These are phyloP conservation scores for Bolinopsis microptera DNA, from an alignment of 37 sponge, comb jelly and placozoan genomes.

Conservation along the genomic window DNA sequence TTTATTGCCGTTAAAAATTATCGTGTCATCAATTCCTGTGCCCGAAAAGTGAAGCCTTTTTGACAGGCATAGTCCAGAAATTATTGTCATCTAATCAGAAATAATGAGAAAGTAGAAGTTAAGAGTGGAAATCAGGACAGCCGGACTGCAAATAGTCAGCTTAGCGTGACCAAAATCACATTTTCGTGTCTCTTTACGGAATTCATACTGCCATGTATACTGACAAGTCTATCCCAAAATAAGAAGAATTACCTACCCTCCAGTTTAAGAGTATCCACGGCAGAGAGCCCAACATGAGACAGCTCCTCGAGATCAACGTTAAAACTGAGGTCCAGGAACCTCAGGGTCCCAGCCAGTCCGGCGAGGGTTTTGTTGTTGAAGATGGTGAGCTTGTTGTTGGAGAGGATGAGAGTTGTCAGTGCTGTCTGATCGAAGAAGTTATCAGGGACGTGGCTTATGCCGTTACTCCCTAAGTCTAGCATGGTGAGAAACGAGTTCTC, in stretches of 20 bases:
- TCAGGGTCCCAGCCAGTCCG: background rate
- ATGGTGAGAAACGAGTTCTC: background rate
- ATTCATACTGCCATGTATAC: too few species aligned
- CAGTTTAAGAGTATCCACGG: background rate
- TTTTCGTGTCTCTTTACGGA: too few species aligned
- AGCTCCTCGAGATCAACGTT: background rate
- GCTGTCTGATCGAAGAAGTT: background rate
- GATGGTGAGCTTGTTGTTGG: background rate
- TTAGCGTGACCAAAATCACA: too few species aligned
- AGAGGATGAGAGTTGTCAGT: background rate
- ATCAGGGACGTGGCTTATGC: background rate
- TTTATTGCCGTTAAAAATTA: too few species aligned
- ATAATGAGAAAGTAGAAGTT: too few species aligned
- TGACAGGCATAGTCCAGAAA: too few species aligned
- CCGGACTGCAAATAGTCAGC: too few species aligned
- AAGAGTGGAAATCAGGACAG: too few species aligned
- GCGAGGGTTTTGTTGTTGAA: background rate
- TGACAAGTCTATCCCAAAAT: too few species aligned
- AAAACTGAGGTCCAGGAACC: background rate
- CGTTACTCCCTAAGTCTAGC: background rate
- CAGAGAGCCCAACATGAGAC: background rate
- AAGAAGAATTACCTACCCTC: background rate
- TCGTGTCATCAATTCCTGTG: too few species aligned
- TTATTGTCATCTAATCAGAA: too few species aligned
- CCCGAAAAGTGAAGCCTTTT: too few species aligned